These are phyloP conservation scores for Acanthosepion lycidas DNA, from an alignment of 2,888 invertebrate genomes.

Conservation along the genomic window DNA sequence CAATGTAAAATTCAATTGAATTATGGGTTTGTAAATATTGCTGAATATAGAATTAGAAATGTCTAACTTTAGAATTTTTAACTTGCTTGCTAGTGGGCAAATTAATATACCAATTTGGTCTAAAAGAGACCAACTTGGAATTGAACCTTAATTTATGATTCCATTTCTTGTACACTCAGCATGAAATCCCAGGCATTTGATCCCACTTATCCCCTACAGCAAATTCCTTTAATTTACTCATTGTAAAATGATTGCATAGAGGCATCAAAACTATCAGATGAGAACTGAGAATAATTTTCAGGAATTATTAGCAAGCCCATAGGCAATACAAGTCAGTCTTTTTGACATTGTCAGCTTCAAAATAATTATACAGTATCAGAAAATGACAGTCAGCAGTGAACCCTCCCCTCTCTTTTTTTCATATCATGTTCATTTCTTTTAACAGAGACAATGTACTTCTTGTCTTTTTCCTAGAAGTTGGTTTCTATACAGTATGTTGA, in stretches of 20 bases:
- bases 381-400: not conserved
- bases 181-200: not conserved
- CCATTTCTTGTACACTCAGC: not conserved
- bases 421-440: not conserved
- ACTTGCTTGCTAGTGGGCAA: not conserved
- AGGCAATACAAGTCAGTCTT: not conserved
- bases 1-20: too few relatives aligned
- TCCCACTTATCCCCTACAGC: not conserved
- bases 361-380: constrained; percentile 21
- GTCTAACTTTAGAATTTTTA: not conserved
- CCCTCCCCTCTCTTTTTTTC: not conserved
- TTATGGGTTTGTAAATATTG: not conserved
- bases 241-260: not conserved
- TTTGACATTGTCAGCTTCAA: not conserved
- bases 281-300: not conserved
- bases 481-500: not conserved
- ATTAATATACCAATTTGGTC: not conserved
- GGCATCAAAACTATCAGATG: not conserved
- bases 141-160: not conserved
- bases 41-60: not conserved
- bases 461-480: not conserved
- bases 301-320: not conserved
- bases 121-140: not conserved
- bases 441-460: not conserved
- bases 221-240: not conserved